Evolutionary conservation across 1,140 invertebrate genomes (phyloP), one percentile per base, ranked within the genome.

Genomic region (Pantala flavescens): DNA sequence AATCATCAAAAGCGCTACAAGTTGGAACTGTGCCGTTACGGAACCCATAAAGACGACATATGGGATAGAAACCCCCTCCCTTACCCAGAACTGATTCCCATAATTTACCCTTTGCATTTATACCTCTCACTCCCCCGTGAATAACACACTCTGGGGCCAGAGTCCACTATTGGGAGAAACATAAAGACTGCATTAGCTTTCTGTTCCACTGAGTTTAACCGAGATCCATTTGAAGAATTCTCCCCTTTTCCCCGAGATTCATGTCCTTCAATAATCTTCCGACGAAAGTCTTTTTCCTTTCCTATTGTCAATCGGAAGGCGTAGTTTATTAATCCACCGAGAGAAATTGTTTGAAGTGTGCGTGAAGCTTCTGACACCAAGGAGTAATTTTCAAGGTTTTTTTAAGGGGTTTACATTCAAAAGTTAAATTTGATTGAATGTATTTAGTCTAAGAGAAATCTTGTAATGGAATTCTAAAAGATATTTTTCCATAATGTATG

Each of bases 121-220:
- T 36, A 2, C n/a, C 49, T 21, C 49, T 63, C 49, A 16, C 49
- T 21, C 49, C 49, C 14, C 49, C 49, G n/a, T 21, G 49, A 16
- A 63, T 63, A 63, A 63, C 49, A 63, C 49, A 21, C 49, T 19
- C 49, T 16, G 49, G 49, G 49, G 49, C 49, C 14, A 63, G 49
- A 63, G 49, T 63, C 49, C 49, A 63, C 49, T 63, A 63, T 63
- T 63, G 49, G 49, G 49, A 63, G 49, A 63, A 21, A 63, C 49
- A 63, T 63, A 63, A 63, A 63, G 49, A 63, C 49, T 63, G 49
- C 49, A 63, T 63, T 63, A 63, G 49, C 49, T 36, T 19, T 16
- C 49, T 21, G 49, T 63, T 63, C 49, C 49, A 63, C 49, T 14
- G 49, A 63, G 49, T 63, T 63, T 63, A 63, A 63, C 49, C 49